Conservation (phyloP, 2,888 invertebrate genomes). For the Adelphocoris suturalis region DNA sequence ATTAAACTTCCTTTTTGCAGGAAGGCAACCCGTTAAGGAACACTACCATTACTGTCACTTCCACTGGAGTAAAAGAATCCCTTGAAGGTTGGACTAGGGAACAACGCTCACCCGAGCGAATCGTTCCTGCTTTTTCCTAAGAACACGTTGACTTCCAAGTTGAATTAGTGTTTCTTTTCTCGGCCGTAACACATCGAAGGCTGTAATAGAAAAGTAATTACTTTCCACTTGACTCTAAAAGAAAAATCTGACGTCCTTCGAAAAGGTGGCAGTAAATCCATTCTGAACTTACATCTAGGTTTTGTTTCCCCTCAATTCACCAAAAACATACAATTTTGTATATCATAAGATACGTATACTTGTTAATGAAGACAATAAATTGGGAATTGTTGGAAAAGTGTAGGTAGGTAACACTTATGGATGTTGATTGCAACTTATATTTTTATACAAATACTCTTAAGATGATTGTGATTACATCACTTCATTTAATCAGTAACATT, state of each 20-base stretch:
- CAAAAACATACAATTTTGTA: too few species aligned
- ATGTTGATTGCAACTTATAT: too few species aligned
- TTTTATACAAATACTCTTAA: too few species aligned
- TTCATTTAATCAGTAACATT: too few species aligned
- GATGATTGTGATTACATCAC: too few species aligned
- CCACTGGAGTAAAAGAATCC: slow-evolving; percentile 3
- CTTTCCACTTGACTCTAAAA: not conserved
- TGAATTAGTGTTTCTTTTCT: too few species aligned
- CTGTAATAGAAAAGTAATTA: not conserved
- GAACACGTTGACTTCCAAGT: not conserved
- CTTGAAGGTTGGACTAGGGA: not conserved
- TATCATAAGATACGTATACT: too few species aligned
- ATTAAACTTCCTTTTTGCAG: not conserved
- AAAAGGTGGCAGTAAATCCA: not conserved
- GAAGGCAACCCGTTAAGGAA: not conserved
- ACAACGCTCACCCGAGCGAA: not conserved
- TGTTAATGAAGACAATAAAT: too few species aligned
- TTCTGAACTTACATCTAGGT: too few species aligned
- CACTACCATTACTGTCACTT: slow-evolving; percentile 15
- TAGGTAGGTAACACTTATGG: too few species aligned
- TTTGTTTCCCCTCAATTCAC: too few species aligned
- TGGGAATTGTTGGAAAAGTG: too few species aligned
- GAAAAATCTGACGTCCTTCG: not conserved
- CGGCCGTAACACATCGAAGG: not conserved
- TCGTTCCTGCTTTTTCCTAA: not conserved